These are phyloP conservation scores for Stegodyphus dumicola DNA, from an alignment of 1,140 invertebrate genomes.

Conservation along the genomic window DNA sequence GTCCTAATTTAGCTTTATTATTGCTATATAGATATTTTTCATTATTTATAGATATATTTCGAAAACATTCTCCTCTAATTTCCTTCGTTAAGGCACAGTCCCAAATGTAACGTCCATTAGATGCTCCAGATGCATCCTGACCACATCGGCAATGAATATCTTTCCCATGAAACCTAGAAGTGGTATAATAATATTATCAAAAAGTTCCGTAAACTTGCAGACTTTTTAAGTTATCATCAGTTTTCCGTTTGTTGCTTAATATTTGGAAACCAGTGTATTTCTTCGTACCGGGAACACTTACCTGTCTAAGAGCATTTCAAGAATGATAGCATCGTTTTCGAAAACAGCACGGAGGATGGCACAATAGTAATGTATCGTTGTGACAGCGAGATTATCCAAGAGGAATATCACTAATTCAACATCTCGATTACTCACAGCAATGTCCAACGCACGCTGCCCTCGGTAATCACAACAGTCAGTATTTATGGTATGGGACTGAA, in stretches of 20 bases:
- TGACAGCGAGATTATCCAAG: constrained; percentile 26
- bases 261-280: not conserved
- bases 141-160: too few relatives aligned
- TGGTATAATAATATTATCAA: too few relatives aligned
- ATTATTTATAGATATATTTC: too few relatives aligned
- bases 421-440: constrained; percentile 57
- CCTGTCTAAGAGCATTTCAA: constrained; percentile 57
- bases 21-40: too few relatives aligned
- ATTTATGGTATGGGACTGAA: constrained; percentile 8
- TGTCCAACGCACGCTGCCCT: constrained; percentile 60
- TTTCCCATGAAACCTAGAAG: too few relatives aligned
- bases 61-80: too few relatives aligned
- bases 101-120: too few relatives aligned
- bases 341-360: constrained; percentile 56
- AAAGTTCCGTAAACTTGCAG: too few relatives aligned
- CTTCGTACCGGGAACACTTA: not conserved
- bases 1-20: too few relatives aligned
- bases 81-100: too few relatives aligned
- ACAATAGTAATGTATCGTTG: constrained; percentile 41
- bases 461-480: constrained; percentile 59
- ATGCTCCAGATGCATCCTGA: too few relatives aligned
- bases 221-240: not conserved
- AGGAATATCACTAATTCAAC: constrained; percentile 42
- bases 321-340: constrained; percentile 49
- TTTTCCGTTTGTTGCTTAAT: not conserved